phyloP scores from a whole-genome alignment of 2,113 vertebrate species.

The Eulemur macaco region DNA sequence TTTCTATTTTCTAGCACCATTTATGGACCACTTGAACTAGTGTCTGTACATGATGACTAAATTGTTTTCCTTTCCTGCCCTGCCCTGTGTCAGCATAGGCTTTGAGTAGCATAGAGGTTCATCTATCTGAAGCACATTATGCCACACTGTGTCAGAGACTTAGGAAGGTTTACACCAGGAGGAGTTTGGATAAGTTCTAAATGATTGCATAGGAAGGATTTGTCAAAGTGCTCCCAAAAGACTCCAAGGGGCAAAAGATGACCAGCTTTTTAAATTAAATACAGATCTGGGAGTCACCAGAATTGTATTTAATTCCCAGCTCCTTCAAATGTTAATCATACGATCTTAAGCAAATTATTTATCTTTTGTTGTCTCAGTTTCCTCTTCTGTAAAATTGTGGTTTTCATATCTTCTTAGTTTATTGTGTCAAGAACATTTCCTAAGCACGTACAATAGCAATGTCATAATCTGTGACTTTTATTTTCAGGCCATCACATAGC shows the following conservation, averaged over 20 bases:
- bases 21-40: neutral
- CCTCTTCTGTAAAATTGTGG: neutral
- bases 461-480: neutral
- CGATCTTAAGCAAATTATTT: neutral
- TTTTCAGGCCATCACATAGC: neutral
- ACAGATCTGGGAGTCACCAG: neutral
- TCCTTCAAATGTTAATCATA: neutral
- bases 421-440: neutral
- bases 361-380: neutral
- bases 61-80: neutral
- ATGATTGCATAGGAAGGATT: neutral
- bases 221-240: neutral
- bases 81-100: neutral
- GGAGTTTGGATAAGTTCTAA: neutral
- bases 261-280: too few species aligned
- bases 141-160: neutral
- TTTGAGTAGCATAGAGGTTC: neutral
- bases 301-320: neutral
- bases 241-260: neutral
- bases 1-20: neutral
- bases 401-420: neutral
- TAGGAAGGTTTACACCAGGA: neutral
- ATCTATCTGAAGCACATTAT: neutral
- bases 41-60: neutral
- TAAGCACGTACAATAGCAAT: neutral